Percentiles rank a stretch among this genome's conserved stretches.
phyloP scores from a whole-genome alignment of 2,888 invertebrate species.

The Trissoscelio sp. region DNA sequence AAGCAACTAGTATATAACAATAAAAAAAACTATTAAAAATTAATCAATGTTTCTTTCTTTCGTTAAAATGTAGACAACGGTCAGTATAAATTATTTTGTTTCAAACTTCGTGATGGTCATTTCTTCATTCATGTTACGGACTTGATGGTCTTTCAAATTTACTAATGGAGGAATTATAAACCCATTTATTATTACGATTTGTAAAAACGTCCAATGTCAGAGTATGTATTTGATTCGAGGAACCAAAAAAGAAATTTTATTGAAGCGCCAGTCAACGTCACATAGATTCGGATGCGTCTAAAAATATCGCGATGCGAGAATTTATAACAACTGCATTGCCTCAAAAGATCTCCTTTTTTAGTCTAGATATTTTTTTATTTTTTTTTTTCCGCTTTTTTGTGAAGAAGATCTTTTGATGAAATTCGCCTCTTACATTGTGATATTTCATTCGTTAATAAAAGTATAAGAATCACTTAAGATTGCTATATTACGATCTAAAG shows the following conservation, averaged over 20 bases:
- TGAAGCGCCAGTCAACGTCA: constrained; percentile 2
- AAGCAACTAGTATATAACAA: too few relatives aligned
- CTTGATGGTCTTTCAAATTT: not conserved
- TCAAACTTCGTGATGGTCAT: too few relatives aligned
- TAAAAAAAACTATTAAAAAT: too few relatives aligned
- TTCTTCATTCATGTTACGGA: not conserved
- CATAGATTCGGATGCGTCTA: constrained; percentile 10
- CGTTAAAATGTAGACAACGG: too few relatives aligned
- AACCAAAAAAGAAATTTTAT: not conserved
- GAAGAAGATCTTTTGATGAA: constrained; percentile 31
- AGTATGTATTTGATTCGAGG: not conserved
- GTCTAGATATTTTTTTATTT: not conserved
- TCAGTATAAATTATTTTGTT: too few relatives aligned
- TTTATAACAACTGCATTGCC: not conserved
- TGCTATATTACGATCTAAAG: constrained; percentile 1
- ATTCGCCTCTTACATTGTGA: constrained; percentile 45
- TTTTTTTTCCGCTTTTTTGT: not conserved
- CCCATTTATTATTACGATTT: not conserved
- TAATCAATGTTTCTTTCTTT: too few relatives aligned
- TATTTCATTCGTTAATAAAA: constrained; percentile 25
- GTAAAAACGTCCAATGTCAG: not conserved
- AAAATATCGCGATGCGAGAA: constrained; percentile 47
- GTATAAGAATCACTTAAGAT: constrained; percentile 3
- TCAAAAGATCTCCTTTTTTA: constrained; percentile 27
- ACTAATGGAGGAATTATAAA: not conserved